Evolutionary conservation across 2,797 vertebrate species (phyloP).

Genomic region (Malacoctenus gilli): DNA sequence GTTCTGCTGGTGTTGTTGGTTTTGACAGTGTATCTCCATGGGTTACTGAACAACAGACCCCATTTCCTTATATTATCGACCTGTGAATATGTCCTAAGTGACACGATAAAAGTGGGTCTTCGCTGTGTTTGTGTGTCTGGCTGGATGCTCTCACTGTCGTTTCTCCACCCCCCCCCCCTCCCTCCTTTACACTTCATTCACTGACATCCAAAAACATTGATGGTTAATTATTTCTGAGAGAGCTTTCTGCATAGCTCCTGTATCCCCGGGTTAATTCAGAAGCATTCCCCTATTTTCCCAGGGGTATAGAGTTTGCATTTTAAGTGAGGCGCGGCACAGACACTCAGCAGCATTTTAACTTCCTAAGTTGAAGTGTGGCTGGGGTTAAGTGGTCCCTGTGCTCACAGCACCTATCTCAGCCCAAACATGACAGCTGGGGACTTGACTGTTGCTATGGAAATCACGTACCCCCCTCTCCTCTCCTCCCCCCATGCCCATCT

Average conservation of each 20-base stretch:
- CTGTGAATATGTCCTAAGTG: conserved; percentile 33
- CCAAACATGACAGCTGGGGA: conserved; percentile 87
- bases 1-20: not conserved
- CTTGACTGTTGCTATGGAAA: conserved; percentile 85
- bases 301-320: conserved; percentile 83
- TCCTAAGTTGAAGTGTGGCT: conserved; percentile 83
- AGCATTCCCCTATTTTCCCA: conserved; percentile 74
- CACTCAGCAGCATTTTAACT: conserved; percentile 85
- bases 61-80: conserved; percentile 24
- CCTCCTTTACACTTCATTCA: conserved; percentile 54
- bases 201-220: conserved; percentile 77
- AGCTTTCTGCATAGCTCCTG: conserved; percentile 66
- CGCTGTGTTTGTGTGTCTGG: conserved; percentile 43
- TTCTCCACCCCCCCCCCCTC: conserved; percentile 4
- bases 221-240: conserved; percentile 83
- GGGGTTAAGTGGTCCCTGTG: conserved; percentile 87
- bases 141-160: conserved; percentile 48
- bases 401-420: conserved; percentile 83
- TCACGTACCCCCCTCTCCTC: conserved; percentile 46
- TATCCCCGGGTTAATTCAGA: conserved; percentile 79
- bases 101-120: conserved; percentile 9
- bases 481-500: conserved; percentile 28
- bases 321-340: conserved; percentile 81
- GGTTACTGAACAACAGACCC: conserved; percentile 24
- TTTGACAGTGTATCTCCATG: conserved; percentile 15